A percentile compares a stretch with the other conserved stretches of the same genome.
These are phyloP conservation scores for Semicossyphus pulcher DNA, from an alignment of 2,113 vertebrate genomes.

Conservation along the genomic window DNA sequence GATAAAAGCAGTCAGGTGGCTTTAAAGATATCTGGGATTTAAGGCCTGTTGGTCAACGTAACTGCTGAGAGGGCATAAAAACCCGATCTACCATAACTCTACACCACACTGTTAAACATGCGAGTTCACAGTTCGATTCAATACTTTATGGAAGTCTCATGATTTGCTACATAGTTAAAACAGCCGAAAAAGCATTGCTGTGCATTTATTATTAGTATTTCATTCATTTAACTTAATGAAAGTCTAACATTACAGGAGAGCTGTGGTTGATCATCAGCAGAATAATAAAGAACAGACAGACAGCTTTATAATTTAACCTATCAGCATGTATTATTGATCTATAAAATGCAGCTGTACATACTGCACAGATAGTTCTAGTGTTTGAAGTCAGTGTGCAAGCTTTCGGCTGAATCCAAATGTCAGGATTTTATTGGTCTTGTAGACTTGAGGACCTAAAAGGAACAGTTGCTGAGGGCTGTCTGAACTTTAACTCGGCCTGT, in stretches of 20 bases:
- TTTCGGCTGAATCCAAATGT: too few relatives aligned
- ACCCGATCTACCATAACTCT: conserved; percentile 17
- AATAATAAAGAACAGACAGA: background rate
- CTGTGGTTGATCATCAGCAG: background rate
- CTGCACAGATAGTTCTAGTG: too few relatives aligned
- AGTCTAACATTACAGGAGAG: background rate
- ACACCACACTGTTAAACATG: conserved; percentile 1
- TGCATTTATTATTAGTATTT: too few relatives aligned
- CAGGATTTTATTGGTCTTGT: too few relatives aligned
- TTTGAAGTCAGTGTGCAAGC: too few relatives aligned
- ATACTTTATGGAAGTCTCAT: background rate
- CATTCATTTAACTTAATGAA: background rate
- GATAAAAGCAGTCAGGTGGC: conserved; percentile 66
- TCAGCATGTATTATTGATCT: too few relatives aligned
- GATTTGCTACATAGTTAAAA: conserved; percentile 27
- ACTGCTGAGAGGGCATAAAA: conserved; percentile 60
- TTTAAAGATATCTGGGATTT: conserved; percentile 58
- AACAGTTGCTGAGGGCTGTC: too few relatives aligned
- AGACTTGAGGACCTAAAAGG: too few relatives aligned
- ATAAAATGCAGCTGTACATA: too few relatives aligned
- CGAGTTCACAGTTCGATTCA: conserved; percentile 15
- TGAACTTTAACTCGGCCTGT: too few relatives aligned
- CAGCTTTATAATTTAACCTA: too few relatives aligned
- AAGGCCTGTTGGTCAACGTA: conserved; percentile 63
- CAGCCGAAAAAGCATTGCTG: background rate